Percentiles rank a stretch among this genome's conserved stretches.
phyloP scores from a whole-genome alignment of 2,888 invertebrate species.

The Ferdinandea cuprea region DNA sequence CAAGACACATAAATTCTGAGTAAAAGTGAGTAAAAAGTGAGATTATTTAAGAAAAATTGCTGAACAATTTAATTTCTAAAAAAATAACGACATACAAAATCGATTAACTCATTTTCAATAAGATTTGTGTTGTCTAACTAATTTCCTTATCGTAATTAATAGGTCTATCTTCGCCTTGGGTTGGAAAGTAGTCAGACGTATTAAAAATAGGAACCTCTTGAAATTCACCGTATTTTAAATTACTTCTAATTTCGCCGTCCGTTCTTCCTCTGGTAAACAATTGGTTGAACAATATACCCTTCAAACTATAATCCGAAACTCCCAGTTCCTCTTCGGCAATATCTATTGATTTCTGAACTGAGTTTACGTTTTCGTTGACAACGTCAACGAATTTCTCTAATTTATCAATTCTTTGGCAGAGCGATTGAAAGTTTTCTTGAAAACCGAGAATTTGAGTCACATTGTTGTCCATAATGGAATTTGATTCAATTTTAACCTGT shows the following conservation, averaged over 20 bases:
- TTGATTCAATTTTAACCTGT: constrained; percentile 81
- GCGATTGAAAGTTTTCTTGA: constrained; percentile 84
- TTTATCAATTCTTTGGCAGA: constrained; percentile 85
- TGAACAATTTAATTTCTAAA: constrained; percentile 27
- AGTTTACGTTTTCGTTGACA: constrained; percentile 84
- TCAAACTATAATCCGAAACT: constrained; percentile 85
- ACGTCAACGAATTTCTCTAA: constrained; percentile 84
- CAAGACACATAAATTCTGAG: too few species aligned
- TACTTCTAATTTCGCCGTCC: constrained; percentile 73
- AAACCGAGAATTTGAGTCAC: constrained; percentile 84
- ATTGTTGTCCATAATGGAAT: constrained; percentile 81
- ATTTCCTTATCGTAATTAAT: neutral
- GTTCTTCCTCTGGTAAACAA: constrained; percentile 82
- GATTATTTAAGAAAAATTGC: neutral
- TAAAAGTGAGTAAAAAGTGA: too few species aligned
- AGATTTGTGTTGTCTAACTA: constrained; percentile 20
- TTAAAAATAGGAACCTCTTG: constrained; percentile 80
- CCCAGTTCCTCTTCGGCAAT: constrained; percentile 86
- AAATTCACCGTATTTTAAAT: constrained; percentile 79
- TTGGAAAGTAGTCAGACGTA: constrained; percentile 80
- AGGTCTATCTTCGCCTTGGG: neutral
- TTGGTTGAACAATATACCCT: constrained; percentile 85
- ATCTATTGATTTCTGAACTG: constrained; percentile 85
- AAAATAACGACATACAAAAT: constrained; percentile 28
- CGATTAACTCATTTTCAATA: constrained; percentile 20